Conservation (phyloP, 2,797 vertebrate genomes). For the Girardinus metallicus region DNA sequence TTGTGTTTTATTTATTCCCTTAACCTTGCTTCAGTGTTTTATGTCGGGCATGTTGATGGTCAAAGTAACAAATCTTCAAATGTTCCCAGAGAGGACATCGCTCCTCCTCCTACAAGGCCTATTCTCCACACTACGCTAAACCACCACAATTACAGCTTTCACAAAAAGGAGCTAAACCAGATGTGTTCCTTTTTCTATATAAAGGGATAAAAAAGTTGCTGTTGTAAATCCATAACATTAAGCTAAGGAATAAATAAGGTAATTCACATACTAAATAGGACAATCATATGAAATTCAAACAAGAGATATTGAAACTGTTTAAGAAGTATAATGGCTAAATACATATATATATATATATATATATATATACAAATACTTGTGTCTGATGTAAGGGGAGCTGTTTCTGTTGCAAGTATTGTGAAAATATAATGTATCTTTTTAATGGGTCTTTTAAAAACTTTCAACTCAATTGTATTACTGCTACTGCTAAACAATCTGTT, state of each 20-base stretch:
- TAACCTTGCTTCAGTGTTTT: background rate
- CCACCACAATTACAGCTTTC: constrained; percentile 8
- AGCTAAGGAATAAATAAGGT: background rate
- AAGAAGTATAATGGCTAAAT: background rate
- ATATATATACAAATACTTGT: background rate
- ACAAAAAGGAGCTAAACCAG: constrained; percentile 1
- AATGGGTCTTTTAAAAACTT: background rate
- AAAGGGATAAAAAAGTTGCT: background rate
- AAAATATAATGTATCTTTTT: background rate
- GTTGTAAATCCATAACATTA: background rate
- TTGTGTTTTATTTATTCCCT: background rate
- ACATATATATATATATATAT: background rate
- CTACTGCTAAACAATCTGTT: background rate
- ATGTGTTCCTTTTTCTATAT: background rate
- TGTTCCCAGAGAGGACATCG: constrained; percentile 3
- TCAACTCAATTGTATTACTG: background rate
- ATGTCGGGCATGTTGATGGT: background rate
- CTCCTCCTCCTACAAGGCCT: background rate
- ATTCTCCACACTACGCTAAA: background rate
- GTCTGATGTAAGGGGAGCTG: background rate
- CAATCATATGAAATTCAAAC: background rate
- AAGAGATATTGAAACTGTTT: background rate
- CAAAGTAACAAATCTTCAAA: background rate
- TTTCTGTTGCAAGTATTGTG: background rate
- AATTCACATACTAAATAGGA: background rate